Evolutionary conservation across 2,888 invertebrate species (phyloP), one percentile per base, ranked within the genome.

Genomic region (Eumacrocentrus americanus): DNA sequence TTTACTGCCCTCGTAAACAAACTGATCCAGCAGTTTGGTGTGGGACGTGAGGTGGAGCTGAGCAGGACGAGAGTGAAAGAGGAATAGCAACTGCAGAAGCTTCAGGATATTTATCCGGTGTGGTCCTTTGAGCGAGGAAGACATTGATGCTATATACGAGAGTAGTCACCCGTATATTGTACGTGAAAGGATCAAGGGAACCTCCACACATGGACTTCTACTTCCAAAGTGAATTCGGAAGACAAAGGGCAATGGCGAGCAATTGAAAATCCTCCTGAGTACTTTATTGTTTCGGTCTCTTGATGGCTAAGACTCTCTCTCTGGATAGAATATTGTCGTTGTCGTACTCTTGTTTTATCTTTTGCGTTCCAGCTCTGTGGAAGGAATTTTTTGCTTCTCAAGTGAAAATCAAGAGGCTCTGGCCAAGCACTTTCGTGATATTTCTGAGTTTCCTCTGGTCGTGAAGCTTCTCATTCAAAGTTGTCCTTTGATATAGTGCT

Each of bases 1-100:
- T 37, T 37, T 5, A 37, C 37, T 37, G n/a, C 37, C 2, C 37
- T 44, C 22, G 46, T 46, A 46, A 46, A 46, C 46, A 46, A 46
- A 46, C 18, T 46, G 46, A 46, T 46, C n/a, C 6, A n/a, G 46
- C 3, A 46, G 37, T 11, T 20, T 22, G 11, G 23, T 22, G 47
- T 14, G 12, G 12, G 14, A 25, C 23, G 6, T 47, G 25, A 47
- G 7, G 12, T 23, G 7, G 23, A 46, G 11, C 22, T 7, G 14
- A 37, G 6, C 6, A 18, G n/a, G 3, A 35, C n/a, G 20, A 18
- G 20, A 29, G 50, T 22, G 37, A 34, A 11, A 35, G 25, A 48
- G 48, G 4, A n/a, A 35, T 3, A 9, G 9, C 9, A n/a, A 35
- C 2, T 35, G 9, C 9, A 11, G 11, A 9, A 40, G 14, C 7